Percentiles rank a stretch among this genome's conserved stretches.
Evolutionary conservation across 2,797 vertebrate species (phyloP).

Genomic region (Phataginus tricuspis): DNA sequence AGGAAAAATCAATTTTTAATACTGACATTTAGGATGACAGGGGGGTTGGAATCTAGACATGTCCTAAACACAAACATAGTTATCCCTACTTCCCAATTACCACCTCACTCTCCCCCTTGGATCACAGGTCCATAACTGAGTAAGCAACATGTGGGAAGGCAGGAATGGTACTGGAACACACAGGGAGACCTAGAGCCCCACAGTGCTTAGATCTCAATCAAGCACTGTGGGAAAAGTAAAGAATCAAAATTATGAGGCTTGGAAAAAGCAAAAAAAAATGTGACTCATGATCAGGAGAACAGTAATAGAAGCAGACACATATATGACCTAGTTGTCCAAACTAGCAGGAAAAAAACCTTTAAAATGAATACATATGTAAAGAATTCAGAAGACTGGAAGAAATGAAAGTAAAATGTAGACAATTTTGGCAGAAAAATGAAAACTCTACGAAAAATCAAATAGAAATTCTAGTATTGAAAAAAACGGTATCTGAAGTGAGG

Average conservation of each 20-base stretch:
- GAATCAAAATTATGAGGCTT: not conserved
- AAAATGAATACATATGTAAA: not conserved
- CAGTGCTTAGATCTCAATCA: not conserved
- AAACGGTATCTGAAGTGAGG: not conserved
- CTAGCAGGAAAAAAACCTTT: not conserved
- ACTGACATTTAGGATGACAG: not conserved
- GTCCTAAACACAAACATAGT: not conserved
- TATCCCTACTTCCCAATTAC: not conserved
- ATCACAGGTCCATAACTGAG: not conserved
- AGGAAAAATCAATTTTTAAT: not conserved
- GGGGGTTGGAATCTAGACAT: not conserved
- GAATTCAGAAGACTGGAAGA: not conserved
- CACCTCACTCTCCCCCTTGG: not conserved
- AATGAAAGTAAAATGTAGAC: not conserved
- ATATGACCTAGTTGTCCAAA: not conserved
- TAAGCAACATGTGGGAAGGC: not conserved
- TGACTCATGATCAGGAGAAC: not conserved
- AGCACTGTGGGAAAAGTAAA: not conserved
- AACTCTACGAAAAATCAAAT: not conserved
- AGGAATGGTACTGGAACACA: not conserved
- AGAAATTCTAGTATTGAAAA: not conserved
- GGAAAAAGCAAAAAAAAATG: not conserved
- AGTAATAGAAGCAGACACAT: not conserved
- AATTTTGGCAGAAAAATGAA: conserved; percentile 9
- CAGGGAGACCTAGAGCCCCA: not conserved